Percentiles rank a stretch among this genome's conserved stretches.
Conservation (phyloP, 2,797 vertebrate genomes). For the Odontamblyopus lacepedii region DNA sequence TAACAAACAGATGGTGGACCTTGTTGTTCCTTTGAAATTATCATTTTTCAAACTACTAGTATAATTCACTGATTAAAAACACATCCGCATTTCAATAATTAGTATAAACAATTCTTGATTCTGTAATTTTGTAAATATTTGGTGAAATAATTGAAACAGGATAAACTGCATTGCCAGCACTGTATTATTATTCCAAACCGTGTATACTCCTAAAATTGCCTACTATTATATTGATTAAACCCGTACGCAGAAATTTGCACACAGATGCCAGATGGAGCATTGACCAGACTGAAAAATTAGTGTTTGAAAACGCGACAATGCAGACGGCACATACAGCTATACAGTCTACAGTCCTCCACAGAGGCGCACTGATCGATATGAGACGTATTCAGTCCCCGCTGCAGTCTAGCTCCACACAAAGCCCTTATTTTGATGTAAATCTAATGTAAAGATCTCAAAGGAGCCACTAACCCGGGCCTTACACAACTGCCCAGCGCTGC, state of each 20-base stretch:
- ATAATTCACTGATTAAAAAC: too few relatives aligned
- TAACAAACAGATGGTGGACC: too few relatives aligned
- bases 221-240: background rate
- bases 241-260: background rate
- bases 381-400: slow-evolving; percentile 24
- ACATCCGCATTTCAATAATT: too few relatives aligned
- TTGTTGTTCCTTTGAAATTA: too few relatives aligned
- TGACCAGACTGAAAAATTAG: background rate
- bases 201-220: background rate
- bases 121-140: too few relatives aligned
- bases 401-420: slow-evolving; percentile 30
- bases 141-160: background rate
- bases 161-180: background rate
- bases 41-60: too few relatives aligned
- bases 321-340: background rate
- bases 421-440: slow-evolving; percentile 58
- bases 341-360: background rate
- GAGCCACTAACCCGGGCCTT: slow-evolving; percentile 42
- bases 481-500: slow-evolving; percentile 40
- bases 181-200: background rate
- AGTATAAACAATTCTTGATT: too few relatives aligned
- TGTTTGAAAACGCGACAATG: background rate
- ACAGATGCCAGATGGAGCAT: slow-evolving; percentile 1
- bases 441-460: slow-evolving; percentile 54
- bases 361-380: slow-evolving; percentile 28